Conservation (phyloP, 1,140 invertebrate species). For the Heliconius hewitsoni region DNA sequence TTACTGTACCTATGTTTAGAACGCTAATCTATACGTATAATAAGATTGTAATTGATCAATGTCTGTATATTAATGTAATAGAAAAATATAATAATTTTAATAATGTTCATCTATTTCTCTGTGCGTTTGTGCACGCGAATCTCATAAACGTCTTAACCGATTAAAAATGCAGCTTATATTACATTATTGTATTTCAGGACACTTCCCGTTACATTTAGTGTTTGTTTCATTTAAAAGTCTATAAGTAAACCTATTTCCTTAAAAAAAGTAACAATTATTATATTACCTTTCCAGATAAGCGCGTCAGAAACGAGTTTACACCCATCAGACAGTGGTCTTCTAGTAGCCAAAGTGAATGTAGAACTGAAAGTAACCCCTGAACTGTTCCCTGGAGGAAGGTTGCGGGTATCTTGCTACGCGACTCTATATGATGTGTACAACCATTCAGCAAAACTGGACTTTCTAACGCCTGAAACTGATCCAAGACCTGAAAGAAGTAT, state of each 20-base stretch:
- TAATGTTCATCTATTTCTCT: no score
- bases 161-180: no score
- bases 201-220: no score
- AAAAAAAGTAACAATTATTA: neutral
- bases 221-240: no score
- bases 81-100: no score
- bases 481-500: constrained; percentile 73
- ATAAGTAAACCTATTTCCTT: neutral
- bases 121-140: no score
- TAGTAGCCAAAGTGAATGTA: constrained; percentile 56
- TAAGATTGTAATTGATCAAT: no score
- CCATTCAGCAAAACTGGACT: constrained; percentile 62
- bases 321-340: constrained; percentile 56
- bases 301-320: constrained; percentile 66
- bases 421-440: constrained; percentile 63
- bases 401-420: constrained; percentile 64
- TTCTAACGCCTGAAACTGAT: constrained; percentile 73
- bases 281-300: constrained; percentile 55
- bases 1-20: no score
- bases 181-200: no score
- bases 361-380: constrained; percentile 61
- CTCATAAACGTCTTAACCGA: no score
- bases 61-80: no score
- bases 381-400: constrained; percentile 58
- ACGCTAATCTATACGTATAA: no score